Evolutionary conservation across 2,888 invertebrate species (phyloP), one percentile per base, ranked within the genome.

Genomic region (Sphinx pinastri): DNA sequence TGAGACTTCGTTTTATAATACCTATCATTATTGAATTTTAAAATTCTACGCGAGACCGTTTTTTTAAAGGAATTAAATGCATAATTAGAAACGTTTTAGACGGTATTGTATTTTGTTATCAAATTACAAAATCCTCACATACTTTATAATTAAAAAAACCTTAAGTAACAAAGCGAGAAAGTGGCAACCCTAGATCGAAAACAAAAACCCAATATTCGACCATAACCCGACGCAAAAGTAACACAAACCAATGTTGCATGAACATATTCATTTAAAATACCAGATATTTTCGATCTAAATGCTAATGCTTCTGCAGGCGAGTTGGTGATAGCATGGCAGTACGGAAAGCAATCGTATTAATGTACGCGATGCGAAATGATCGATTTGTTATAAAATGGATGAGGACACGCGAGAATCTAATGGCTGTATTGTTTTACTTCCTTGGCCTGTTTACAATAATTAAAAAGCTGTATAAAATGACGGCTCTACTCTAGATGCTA

Each of bases 211-310:
- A 38, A 38, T 38, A 38, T 38, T 38, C 5, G 38, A 38, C 4
- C 38, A 57, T 25, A 55, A 57, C 25, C 55, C 55, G 13, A 38
- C 38, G 6, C 10, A 55, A 4, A 2, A 6, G 49, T 16, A 47
- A 45, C 47, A 60, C 2, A 63, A 25, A 16, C 19, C 19, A 19
- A 49, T 63, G 13, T 60, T 63, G 63, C 45, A 49, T 19, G 19
- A 49, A 47, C 12, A 63, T 63, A 49, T 63, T 63, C 25, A 13
- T 63, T 49, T 49, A 49, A 49, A 63, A 49, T 19, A 58, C 54
- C 25, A 25, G 19, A 54, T 70, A 70, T 72, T 75, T 77, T 73
- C 71, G 73, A 66, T 69, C 60, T 69, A 59, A 31, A 58, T 52
- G 51, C 60, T 63, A 63, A 63, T 58, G 58, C 13, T 19, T 19